Conservation (phyloP, 2,797 vertebrate species). For the Ataeniobius toweri region DNA sequence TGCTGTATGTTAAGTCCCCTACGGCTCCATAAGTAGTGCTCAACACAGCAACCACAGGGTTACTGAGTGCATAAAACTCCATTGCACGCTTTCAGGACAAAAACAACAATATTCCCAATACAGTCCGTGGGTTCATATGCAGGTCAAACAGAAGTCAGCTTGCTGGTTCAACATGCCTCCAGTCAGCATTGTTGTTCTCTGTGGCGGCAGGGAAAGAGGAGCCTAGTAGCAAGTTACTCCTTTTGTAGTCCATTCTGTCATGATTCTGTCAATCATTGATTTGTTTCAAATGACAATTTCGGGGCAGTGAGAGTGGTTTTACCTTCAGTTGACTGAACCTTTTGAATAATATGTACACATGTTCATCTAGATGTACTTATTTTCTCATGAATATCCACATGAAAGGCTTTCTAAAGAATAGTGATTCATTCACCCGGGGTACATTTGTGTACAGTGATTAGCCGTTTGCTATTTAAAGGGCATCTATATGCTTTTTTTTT, state of each 20-base stretch:
- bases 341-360: conserved; percentile 70
- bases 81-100: conserved; percentile 56
- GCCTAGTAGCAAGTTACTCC: conserved; percentile 41
- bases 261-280: conserved; percentile 56
- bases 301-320: conserved; percentile 74
- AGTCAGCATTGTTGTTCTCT: conserved; percentile 51
- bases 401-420: conserved; percentile 56
- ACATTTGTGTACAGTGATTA: conserved; percentile 50
- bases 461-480: conserved; percentile 29
- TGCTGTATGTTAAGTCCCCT: conserved; percentile 46
- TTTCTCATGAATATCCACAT: conserved; percentile 31
- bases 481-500: conserved; percentile 4
- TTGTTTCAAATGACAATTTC: conserved; percentile 49
- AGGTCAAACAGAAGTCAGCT: conserved; percentile 63
- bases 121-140: conserved; percentile 50
- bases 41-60: conserved; percentile 39
- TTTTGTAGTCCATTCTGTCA: conserved; percentile 49
- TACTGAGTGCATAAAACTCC: conserved; percentile 66
- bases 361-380: conserved; percentile 55
- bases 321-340: conserved; percentile 52
- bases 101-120: conserved; percentile 57
- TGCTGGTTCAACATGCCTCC: conserved; percentile 55
- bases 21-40: conserved; percentile 41
- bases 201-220: conserved; percentile 31
- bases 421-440: conserved; percentile 48